Percentiles rank a stretch among this genome's conserved stretches.
Evolutionary conservation across 2,888 invertebrate genomes (phyloP).

Genomic region (Cybosia mesomella): DNA sequence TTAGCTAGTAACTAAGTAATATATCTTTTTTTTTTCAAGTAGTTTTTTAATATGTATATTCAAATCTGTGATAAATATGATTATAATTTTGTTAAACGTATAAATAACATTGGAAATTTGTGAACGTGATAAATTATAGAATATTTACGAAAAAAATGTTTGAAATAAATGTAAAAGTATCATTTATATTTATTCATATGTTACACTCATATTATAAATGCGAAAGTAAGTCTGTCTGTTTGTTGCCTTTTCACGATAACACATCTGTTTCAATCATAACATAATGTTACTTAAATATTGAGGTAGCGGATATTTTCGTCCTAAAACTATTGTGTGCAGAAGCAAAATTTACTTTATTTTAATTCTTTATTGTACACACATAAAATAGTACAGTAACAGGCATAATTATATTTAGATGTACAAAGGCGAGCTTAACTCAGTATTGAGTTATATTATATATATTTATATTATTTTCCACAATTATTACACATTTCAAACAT

Average conservation of each 20-base stretch:
- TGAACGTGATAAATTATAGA: constrained; percentile 9
- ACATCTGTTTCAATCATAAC: background rate
- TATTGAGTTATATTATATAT: no score
- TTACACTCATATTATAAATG: background rate
- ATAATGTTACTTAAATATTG: no score
- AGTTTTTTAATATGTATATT: background rate
- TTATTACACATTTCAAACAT: no score
- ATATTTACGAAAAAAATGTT: constrained; percentile 7
- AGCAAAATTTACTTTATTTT: no score
- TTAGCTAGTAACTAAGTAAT: no score
- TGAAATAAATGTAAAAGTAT: constrained; percentile 12
- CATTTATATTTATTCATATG: constrained; percentile 29
- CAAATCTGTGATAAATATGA: constrained; percentile 9
- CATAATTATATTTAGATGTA: no score
- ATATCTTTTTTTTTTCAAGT: background rate
- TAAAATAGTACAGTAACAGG: no score
- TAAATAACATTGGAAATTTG: background rate
- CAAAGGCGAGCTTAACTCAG: no score
- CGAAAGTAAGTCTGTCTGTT: background rate
- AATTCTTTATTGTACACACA: no score
- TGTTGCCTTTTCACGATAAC: background rate
- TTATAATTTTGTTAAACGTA: background rate
- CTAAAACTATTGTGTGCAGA: no score
- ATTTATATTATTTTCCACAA: no score
- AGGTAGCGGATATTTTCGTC: no score